A percentile compares a stretch with the other conserved stretches of the same genome.
Conservation (phyloP, 2,888 invertebrate genomes). For the Zygothrica quintamaculata region DNA sequence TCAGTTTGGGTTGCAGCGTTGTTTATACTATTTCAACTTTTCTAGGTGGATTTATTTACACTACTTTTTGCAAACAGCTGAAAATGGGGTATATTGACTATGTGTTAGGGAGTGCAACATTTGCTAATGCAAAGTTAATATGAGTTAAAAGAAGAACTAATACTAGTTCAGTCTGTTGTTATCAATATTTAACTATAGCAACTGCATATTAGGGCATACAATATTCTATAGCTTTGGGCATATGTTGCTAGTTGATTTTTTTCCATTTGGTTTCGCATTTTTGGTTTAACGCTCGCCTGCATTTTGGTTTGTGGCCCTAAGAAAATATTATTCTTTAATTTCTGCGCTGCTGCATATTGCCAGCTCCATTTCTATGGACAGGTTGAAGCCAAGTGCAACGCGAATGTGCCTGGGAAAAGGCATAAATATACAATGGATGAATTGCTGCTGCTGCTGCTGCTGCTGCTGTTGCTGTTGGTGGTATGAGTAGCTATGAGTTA, state of each 20-base stretch:
- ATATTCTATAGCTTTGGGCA: neutral
- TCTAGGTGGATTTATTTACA: constrained; percentile 20
- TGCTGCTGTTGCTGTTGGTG: constrained; percentile 8
- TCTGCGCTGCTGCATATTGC: constrained; percentile 65
- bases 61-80: neutral
- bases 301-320: constrained; percentile 64
- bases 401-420: constrained; percentile 55
- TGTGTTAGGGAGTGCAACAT: too few species aligned
- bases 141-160: too few species aligned
- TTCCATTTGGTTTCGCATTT: constrained; percentile 22
- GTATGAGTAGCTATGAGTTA: constrained; percentile 35
- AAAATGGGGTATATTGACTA: neutral
- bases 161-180: too few species aligned
- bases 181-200: too few species aligned
- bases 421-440: constrained; percentile 69
- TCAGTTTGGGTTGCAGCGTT: constrained; percentile 20
- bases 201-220: neutral
- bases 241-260: neutral
- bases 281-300: constrained; percentile 66
- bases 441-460: neutral
- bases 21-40: constrained; percentile 38
- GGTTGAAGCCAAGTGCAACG: neutral
- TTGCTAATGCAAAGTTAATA: too few species aligned
- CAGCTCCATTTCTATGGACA: constrained; percentile 32
- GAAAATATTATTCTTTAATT: constrained; percentile 79